Evolutionary conservation across 2,888 invertebrate species (phyloP).

Genomic region (Heliconius aoede): DNA sequence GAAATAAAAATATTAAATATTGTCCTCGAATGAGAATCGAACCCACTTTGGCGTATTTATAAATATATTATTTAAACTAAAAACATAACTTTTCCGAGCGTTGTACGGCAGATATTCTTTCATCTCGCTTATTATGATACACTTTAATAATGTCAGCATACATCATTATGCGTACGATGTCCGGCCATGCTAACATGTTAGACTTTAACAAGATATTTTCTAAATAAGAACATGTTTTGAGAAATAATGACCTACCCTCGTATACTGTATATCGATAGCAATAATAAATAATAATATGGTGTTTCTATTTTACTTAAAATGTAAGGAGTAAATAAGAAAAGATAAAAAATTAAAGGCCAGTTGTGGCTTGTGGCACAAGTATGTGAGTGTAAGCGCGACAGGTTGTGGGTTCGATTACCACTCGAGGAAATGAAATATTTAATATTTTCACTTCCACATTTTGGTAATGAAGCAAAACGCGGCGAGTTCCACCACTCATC

Average conservation of each 20-base stretch:
- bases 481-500: no score
- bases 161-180: conserved; percentile 73
- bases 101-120: conserved; percentile 63
- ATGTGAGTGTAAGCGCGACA: no score
- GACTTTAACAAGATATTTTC: conserved; percentile 51
- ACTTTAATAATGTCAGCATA: conserved; percentile 72
- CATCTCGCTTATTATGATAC: conserved; percentile 70
- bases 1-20: no score
- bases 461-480: no score
- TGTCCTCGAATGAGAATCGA: no score
- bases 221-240: conserved; percentile 31
- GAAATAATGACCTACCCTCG: conserved; percentile 38
- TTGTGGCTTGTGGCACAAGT: no score
- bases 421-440: no score
- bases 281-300: background rate
- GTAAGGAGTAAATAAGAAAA: background rate
- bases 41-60: background rate
- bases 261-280: conserved; percentile 7
- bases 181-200: conserved; percentile 64
- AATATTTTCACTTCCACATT: no score
- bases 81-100: conserved; percentile 46
- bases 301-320: background rate
- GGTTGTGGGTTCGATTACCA: no score
- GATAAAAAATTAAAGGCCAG: background rate
- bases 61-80: background rate